A percentile compares a stretch with the other conserved stretches of the same genome.
Conservation (phyloP, 2,113 vertebrate genomes). For the Puffinus mauretanicus region DNA sequence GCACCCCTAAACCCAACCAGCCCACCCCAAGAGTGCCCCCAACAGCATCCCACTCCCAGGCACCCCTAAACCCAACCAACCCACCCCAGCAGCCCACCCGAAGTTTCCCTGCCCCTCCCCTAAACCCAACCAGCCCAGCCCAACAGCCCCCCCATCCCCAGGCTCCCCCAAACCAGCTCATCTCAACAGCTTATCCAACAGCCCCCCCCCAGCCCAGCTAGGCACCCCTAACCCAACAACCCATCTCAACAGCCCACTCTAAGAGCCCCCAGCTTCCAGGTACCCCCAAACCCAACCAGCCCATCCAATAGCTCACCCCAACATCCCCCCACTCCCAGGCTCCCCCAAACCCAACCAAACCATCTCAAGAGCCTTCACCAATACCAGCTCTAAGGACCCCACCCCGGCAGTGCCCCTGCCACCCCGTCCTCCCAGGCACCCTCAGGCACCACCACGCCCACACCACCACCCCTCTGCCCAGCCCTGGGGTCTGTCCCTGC, state of each 20-base stretch:
- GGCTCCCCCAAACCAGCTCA: not conserved
- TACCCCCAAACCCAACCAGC: not conserved
- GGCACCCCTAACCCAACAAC: not conserved
- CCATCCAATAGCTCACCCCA: too few relatives aligned
- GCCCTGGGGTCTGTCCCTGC: not conserved
- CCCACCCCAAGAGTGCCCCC: not conserved
- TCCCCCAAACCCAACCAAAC: not conserved
- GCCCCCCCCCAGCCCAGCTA: not conserved
- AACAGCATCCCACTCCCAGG: not conserved
- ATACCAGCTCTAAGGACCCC: not conserved
- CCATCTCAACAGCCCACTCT: not conserved
- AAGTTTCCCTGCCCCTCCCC: too few relatives aligned
- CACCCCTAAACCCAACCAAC: not conserved
- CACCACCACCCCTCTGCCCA: not conserved
- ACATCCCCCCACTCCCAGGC: not conserved
- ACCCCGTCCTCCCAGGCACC: not conserved
- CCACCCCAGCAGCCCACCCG: not conserved
- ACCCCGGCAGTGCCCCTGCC: rapidly evolving
- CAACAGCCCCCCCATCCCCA: not conserved
- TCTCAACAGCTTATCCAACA: not conserved
- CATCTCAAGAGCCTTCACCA: not conserved
- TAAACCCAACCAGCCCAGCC: not conserved
- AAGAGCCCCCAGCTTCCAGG: not conserved
- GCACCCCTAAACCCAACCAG: not conserved
- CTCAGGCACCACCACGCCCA: not conserved